Conservation (phyloP, 2,797 vertebrate genomes). For the Lacerta bilineata region DNA sequence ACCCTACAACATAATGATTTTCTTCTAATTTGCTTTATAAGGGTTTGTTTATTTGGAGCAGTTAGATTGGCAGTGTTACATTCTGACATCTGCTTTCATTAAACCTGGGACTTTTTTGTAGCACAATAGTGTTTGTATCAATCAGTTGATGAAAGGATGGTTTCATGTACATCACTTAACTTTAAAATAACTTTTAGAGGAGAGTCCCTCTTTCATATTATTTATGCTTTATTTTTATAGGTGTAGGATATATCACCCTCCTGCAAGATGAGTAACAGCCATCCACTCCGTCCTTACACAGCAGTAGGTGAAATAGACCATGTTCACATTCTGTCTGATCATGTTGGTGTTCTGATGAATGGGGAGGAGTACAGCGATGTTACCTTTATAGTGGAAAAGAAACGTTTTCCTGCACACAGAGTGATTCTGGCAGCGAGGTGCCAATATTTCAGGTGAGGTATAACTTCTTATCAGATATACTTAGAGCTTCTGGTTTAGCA, state of each 20-base stretch:
- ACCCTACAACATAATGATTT: slow-evolving; percentile 22
- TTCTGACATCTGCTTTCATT: slow-evolving; percentile 16
- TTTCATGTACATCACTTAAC: background rate
- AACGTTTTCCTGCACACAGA: slow-evolving; percentile 93
- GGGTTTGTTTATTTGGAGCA: slow-evolving; percentile 29
- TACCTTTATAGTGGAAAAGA: slow-evolving; percentile 97
- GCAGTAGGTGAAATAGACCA: slow-evolving; percentile 97
- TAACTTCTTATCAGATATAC: slow-evolving; percentile 44
- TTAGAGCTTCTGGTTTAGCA: slow-evolving; percentile 61
- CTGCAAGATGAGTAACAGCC: slow-evolving; percentile 95
- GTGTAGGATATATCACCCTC: slow-evolving; percentile 66
- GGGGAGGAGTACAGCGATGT: slow-evolving; percentile 97
- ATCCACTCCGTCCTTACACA: slow-evolving; percentile 91
- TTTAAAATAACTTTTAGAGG: background rate
- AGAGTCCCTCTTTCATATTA: background rate
- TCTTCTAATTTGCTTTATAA: slow-evolving; percentile 24
- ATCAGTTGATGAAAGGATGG: slow-evolving; percentile 26
- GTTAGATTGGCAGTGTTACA: background rate
- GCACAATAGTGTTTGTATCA: background rate
- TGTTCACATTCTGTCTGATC: slow-evolving; percentile 96
- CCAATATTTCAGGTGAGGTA: slow-evolving; percentile 94
- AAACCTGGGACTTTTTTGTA: background rate
- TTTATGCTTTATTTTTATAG: slow-evolving; percentile 48
- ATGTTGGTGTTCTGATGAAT: slow-evolving; percentile 93
- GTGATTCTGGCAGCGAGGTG: slow-evolving; percentile 97